Base-by-base conservation (phyloP, 2,888 invertebrate genomes). In the Lasioglossum pauxillum region DNA sequence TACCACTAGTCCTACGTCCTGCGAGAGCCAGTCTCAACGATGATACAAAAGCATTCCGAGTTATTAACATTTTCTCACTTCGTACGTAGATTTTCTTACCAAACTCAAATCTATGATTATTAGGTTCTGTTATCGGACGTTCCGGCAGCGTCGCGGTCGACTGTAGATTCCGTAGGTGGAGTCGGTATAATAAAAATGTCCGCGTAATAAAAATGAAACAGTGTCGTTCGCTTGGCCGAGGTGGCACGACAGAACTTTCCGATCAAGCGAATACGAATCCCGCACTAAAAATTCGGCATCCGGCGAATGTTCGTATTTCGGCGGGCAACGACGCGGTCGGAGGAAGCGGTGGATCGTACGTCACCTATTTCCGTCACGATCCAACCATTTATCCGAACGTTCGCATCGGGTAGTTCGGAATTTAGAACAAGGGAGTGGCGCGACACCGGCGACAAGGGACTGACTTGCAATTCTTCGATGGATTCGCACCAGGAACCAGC, bases 281-380 rank as follows among this genome's bases (percentile, higher is more conserved):
- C 67, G 14, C 67, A 23, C 19, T 67, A 67, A 67, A 67, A 67
- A 44, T 44, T 46, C 44, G 46, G 35, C 35, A 23, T 67, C 35
- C 67, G 67, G 46, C 46, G n/a, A 77, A 38, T n/a, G 38, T 41
- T 38, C 71, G 23, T 67, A 19, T 67, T 67, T 67, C 67, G 35
- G 67, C 64, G 67, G 10, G 35, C 35, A 67, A 67, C 64, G 64
- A 64, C 64, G 64, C 64, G n/a, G 64, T 16, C 4, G 64, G 64
- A 64, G 64, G 64, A 67, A 67, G 67, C 67, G 67, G 67, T 8
- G 31, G 67, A 67, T 67, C 35, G 35, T 67, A 67, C 35, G 67
- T 35, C 67, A 67, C 67, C 67, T 35, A 67, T 35, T 67, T 67
- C 35, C n/a, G 19, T 14, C 41, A 23, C 57, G 57, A 74, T 79